Percentiles rank a stretch among this genome's conserved stretches.
Conservation (phyloP, 2,888 invertebrate genomes). For the Drosophila leonis region DNA sequence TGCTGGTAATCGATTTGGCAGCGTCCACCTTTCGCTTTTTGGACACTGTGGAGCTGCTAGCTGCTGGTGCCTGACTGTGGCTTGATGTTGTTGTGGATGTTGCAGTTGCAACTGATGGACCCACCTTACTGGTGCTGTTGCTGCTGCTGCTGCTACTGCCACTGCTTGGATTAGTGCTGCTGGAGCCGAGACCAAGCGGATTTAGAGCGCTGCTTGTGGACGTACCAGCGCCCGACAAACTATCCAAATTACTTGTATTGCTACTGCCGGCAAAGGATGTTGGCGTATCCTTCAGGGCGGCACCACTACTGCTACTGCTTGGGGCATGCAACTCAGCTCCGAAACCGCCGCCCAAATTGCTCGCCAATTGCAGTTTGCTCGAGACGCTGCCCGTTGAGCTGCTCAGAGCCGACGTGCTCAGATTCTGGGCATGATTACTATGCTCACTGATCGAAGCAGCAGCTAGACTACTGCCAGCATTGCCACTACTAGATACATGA, state of each 20-base stretch:
- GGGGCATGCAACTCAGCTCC: conserved; percentile 43
- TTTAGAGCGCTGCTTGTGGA: conserved; percentile 47
- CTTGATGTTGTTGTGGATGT: conserved; percentile 45
- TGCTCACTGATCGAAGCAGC: conserved; percentile 43
- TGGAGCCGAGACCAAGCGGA: conserved; percentile 16
- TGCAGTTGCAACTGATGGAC: conserved; percentile 25
- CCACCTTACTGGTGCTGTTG: conserved; percentile 29
- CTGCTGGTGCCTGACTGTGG: conserved; percentile 30
- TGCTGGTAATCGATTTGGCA: conserved; percentile 60
- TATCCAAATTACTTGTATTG: conserved; percentile 42
- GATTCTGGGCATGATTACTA: conserved; percentile 69
- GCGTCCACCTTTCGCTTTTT: conserved; percentile 84
- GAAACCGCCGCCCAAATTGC: conserved; percentile 53
- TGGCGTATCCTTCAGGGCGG: conserved; percentile 38
- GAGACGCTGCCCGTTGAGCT: conserved; percentile 24
- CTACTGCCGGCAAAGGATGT: conserved; percentile 18
- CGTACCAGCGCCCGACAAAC: conserved; percentile 60
- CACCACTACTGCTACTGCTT: conserved; percentile 27
- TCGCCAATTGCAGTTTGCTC: conserved; percentile 54
- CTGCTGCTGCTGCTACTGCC: conserved; percentile 23
- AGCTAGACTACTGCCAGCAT: conserved; percentile 7
- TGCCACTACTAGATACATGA: conserved; percentile 55
- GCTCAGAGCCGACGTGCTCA: conserved; percentile 38
- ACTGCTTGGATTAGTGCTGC: conserved; percentile 53
- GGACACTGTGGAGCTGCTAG: conserved; percentile 60